Evolutionary conservation across 2,113 vertebrate species (phyloP).

Genomic region (Phrynocephalus versicolor): DNA sequence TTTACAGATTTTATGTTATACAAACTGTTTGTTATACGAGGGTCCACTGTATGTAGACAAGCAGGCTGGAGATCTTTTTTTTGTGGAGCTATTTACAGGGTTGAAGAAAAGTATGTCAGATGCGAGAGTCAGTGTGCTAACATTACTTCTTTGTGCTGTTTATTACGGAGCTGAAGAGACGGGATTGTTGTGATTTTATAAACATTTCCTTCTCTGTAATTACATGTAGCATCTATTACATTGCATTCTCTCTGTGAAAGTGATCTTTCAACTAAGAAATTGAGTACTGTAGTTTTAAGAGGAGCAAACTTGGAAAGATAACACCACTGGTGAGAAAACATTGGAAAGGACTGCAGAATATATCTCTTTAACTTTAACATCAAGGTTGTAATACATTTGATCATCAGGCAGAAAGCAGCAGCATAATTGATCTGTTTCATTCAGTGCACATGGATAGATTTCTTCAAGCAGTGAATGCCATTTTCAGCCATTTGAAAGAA

Average conservation of each 20-base stretch:
- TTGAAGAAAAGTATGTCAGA: background rate
- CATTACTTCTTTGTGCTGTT: rapidly evolving
- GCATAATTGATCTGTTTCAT: background rate
- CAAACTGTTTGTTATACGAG: no score
- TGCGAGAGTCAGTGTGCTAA: background rate
- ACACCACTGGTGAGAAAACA: background rate
- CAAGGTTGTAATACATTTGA: background rate
- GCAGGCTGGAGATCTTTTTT: background rate
- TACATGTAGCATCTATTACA: background rate
- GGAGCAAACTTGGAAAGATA: background rate
- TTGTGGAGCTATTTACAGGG: background rate
- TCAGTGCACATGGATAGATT: slow-evolving; percentile 8
- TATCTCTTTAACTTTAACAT: background rate
- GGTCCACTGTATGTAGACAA: background rate
- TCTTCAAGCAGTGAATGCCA: background rate
- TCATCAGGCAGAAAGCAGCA: background rate
- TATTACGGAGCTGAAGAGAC: background rate
- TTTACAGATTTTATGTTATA: no score
- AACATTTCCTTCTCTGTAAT: background rate
- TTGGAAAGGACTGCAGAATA: background rate
- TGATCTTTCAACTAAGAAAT: background rate
- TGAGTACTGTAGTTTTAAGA: background rate
- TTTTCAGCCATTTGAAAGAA: background rate
- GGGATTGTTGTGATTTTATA: background rate
- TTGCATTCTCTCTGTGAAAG: background rate